Conservation (phyloP, 2,888 invertebrate genomes). For the Rhagonycha fulva region DNA sequence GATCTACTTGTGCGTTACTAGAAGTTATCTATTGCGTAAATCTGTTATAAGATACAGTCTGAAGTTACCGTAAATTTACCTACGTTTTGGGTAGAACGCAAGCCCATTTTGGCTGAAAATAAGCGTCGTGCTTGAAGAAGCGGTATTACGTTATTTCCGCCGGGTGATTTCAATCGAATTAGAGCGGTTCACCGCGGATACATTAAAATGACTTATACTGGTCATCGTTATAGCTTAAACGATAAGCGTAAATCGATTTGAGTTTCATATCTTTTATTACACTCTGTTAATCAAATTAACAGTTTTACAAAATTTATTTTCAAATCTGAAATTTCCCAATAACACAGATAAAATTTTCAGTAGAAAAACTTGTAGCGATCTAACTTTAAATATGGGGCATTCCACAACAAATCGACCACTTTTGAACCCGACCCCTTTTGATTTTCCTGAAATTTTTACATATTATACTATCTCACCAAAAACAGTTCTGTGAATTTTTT, state of each 20-base stretch:
- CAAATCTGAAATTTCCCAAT: not conserved
- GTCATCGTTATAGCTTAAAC: not conserved
- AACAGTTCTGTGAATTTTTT: no score
- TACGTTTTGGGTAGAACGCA: not conserved
- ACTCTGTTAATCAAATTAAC: not conserved
- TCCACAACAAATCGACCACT: no score
- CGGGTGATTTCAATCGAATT: slow-evolving; percentile 7
- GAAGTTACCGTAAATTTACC: not conserved
- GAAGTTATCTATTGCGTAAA: not conserved
- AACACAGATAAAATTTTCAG: not conserved
- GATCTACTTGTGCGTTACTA: not conserved
- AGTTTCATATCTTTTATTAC: not conserved
- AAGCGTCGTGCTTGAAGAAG: slow-evolving; percentile 6
- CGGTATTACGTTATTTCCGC: slow-evolving; percentile 10
- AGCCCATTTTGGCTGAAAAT: slow-evolving; percentile 14
- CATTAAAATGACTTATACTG: slow-evolving; percentile 17
- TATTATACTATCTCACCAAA: no score
- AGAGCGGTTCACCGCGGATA: slow-evolving; percentile 14
- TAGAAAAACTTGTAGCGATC: not conserved
- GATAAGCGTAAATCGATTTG: slow-evolving; percentile 2
- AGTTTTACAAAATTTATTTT: not conserved
- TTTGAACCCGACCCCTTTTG: no score
- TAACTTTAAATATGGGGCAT: not conserved
- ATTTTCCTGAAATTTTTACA: no score
- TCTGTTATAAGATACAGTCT: not conserved